A percentile compares a stretch with the other conserved stretches of the same genome.
Evolutionary conservation across 2,888 invertebrate species (phyloP).

Genomic region (Mimumesa dahlbomi): DNA sequence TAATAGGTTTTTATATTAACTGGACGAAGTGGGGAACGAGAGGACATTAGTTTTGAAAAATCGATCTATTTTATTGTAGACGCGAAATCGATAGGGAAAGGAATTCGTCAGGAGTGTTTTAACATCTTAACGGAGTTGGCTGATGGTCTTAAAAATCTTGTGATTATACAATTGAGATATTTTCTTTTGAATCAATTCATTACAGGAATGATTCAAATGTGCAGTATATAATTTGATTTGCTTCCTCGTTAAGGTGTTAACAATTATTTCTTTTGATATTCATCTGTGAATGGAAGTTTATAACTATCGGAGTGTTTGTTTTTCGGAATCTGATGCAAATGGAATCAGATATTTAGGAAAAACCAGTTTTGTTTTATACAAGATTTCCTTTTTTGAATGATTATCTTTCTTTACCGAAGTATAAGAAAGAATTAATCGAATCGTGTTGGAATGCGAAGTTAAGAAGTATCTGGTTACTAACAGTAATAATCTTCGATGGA

Average conservation of each 20-base stretch:
- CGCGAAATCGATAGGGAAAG: no score
- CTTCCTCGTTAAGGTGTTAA: no score
- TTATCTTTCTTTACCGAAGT: constrained; percentile 58
- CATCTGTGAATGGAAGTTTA: neutral
- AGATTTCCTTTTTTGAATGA: constrained; percentile 40
- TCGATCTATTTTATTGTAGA: constrained; percentile 57
- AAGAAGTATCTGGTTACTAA: constrained; percentile 28
- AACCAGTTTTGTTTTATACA: constrained; percentile 26
- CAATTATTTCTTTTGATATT: neutral
- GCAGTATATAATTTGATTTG: no score
- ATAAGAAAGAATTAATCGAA: constrained; percentile 61
- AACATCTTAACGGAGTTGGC: no score
- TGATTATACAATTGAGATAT: no score
- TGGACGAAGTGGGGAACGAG: constrained; percentile 11
- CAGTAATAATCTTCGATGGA: constrained; percentile 27
- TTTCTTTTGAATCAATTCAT: no score
- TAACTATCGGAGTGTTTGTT: constrained; percentile 16
- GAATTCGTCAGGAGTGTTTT: no score
- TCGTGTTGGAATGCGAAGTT: constrained; percentile 14
- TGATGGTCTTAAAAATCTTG: no score
- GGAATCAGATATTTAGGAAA: constrained; percentile 56
- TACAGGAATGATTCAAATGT: no score
- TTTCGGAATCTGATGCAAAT: constrained; percentile 55
- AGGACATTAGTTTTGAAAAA: constrained; percentile 43
- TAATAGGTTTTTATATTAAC: constrained; percentile 54